These are phyloP conservation scores for Gymnocephalus cernua DNA, from an alignment of 2,113 vertebrate genomes.

Conservation along the genomic window DNA sequence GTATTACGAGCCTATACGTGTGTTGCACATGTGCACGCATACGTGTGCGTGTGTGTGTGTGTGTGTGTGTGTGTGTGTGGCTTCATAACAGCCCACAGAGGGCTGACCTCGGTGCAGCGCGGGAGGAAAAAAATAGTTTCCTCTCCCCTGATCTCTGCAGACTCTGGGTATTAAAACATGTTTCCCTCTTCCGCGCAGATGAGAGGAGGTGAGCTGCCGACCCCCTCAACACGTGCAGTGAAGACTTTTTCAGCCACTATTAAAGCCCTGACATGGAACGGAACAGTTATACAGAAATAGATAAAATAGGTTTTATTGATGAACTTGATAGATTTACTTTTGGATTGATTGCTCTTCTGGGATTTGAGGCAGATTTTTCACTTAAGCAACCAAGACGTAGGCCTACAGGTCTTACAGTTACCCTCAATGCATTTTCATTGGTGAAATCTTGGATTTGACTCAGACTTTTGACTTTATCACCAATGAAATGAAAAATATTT, in stretches of 20 bases:
- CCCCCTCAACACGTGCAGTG: conserved; percentile 33
- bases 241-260: conserved; percentile 18
- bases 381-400: neutral
- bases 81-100: conserved; percentile 43
- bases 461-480: neutral
- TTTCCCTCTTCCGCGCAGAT: conserved; percentile 74
- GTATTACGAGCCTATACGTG: conserved; percentile 13
- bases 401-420: neutral
- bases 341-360: neutral
- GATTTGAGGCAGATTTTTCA: neutral
- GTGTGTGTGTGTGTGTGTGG: conserved; percentile 44
- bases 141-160: conserved; percentile 73
- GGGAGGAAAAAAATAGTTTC: conserved; percentile 63
- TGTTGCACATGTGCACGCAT: neutral
- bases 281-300: neutral
- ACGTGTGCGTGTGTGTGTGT: conserved; percentile 43
- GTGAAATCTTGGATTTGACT: neutral
- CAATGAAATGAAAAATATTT: neutral
- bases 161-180: conserved; percentile 78
- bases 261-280: conserved; percentile 21
- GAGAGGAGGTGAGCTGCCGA: conserved; percentile 61
- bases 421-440: neutral
- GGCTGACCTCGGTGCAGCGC: conserved; percentile 56
- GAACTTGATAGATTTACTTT: conserved; percentile 1
- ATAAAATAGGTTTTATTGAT: neutral